Evolutionary conservation across 2,888 invertebrate species (phyloP).

Genomic region (Zonitis immaculata): DNA sequence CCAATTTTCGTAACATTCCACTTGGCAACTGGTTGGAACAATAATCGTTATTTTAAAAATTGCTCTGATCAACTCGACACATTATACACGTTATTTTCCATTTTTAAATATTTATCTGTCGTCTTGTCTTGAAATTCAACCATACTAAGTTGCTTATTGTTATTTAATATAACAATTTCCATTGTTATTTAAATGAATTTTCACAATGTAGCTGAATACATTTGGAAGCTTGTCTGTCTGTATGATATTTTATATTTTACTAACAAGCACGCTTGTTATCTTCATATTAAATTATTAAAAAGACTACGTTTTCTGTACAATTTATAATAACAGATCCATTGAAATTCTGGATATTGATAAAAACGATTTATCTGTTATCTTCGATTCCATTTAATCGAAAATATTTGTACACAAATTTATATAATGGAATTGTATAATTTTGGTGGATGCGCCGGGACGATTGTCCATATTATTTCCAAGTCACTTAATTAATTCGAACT

Average conservation of each 20-base stretch:
- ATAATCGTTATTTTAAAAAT: too few species aligned
- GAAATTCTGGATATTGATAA: too few species aligned
- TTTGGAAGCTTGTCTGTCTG: neutral
- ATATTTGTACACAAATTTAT: too few species aligned
- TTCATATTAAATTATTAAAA: neutral
- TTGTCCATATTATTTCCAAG: neutral
- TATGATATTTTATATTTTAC: neutral
- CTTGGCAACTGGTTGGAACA: neutral
- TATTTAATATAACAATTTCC: too few species aligned
- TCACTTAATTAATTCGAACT: too few species aligned
- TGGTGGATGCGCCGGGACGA: neutral
- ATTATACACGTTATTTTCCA: too few species aligned
- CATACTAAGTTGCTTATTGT: too few species aligned
- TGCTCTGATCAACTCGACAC: too few species aligned
- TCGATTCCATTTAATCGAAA: neutral
- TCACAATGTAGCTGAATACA: neutral
- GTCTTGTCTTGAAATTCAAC: too few species aligned
- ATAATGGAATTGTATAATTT: neutral
- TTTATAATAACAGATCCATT: too few species aligned
- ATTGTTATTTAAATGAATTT: too few species aligned
- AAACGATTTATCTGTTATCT: neutral
- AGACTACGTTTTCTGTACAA: neutral
- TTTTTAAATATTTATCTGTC: too few species aligned
- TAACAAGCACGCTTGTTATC: neutral
- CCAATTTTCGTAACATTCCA: constrained; percentile 1